Base-by-base conservation (phyloP, 37 sponge, comb jelly and placozoan species). In the Beroe forskalii region DNA sequence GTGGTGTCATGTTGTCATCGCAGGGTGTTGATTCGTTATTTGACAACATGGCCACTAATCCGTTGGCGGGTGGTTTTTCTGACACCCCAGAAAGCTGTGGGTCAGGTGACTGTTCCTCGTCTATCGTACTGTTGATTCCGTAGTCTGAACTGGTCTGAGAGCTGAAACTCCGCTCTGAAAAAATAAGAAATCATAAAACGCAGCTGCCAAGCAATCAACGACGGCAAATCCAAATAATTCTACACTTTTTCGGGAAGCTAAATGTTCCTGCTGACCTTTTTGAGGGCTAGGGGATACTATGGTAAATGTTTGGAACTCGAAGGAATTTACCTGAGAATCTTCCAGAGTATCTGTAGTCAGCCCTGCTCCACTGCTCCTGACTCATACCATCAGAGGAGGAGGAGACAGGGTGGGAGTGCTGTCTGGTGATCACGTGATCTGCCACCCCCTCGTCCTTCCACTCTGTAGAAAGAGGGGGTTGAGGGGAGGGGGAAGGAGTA, bases 81-180 rank as follows among this genome's bases (percentile, higher is more conserved):
- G 55, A 48, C 12, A 17, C 12, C 12, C 12, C 55, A 48, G 6
- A 12, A 12, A 17, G 12, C 6, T 12, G 12, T 48, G 55, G 55
- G n/a, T n/a, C n/a, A n/a, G n/a, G n/a, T n/a, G n/a, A n/a, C n/a
- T n/a, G n/a, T 12, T 48, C 55, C 55, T 48, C 55, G 12, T 48
- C 55, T 17, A 48, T 48, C 12, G 55, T 48, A 12, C 12, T 17
- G 12, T 12, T 48, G 12, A 12, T 12, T 6, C 55, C 55, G 55
- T 48, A 48, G 12, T 48, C 55, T 12, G 55, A 48, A 36, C 72
- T 69, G 36, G 72, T 69, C 9, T 69, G 72, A 20, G 72, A 69
- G 19, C 38, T 32, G 72, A 69, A 69, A 69, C 72, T 69, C 33
- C 32, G 32, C 38, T 69, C 72, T 69, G 72, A 69, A 64, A 33